Conservation (phyloP, 1,140 invertebrate species). For the Laupala kohalensis region DNA sequence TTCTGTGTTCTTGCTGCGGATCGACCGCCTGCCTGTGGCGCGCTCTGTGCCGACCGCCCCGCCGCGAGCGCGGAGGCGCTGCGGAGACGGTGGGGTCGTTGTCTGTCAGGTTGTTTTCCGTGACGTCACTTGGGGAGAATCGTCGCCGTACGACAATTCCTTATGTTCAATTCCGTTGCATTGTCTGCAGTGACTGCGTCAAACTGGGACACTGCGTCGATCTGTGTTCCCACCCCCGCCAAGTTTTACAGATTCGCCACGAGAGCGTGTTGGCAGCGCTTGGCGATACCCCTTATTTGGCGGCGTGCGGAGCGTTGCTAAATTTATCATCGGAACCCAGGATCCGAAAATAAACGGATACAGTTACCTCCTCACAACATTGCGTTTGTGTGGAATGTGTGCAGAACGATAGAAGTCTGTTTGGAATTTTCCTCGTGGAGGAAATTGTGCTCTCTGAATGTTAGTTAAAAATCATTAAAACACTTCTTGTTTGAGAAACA, state of each 20-base stretch:
- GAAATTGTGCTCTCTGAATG: too few relatives aligned
- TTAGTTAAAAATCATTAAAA: too few relatives aligned
- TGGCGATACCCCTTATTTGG: neutral
- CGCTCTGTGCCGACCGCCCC: neutral
- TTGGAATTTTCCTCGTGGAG: neutral
- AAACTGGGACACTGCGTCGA: neutral
- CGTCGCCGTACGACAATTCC: too few relatives aligned
- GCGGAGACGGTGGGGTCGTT: slow-evolving; percentile 7
- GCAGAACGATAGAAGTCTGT: neutral
- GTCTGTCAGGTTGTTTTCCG: neutral
- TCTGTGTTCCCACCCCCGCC: neutral
- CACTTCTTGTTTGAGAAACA: too few relatives aligned
- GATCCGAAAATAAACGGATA: neutral
- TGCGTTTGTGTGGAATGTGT: neutral
- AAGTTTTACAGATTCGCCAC: neutral
- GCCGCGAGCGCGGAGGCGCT: neutral
- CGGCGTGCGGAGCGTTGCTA: neutral
- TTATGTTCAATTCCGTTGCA: too few relatives aligned
- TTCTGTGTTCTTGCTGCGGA: too few relatives aligned
- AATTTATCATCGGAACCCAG: neutral
- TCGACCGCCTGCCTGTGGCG: neutral
- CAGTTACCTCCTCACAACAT: neutral
- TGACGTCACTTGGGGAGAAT: neutral
- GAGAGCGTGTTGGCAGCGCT: neutral
- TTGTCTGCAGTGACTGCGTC: neutral